These are phyloP conservation scores for Yponomeuta malinellus DNA, from an alignment of 2,888 invertebrate species.

Conservation along the genomic window DNA sequence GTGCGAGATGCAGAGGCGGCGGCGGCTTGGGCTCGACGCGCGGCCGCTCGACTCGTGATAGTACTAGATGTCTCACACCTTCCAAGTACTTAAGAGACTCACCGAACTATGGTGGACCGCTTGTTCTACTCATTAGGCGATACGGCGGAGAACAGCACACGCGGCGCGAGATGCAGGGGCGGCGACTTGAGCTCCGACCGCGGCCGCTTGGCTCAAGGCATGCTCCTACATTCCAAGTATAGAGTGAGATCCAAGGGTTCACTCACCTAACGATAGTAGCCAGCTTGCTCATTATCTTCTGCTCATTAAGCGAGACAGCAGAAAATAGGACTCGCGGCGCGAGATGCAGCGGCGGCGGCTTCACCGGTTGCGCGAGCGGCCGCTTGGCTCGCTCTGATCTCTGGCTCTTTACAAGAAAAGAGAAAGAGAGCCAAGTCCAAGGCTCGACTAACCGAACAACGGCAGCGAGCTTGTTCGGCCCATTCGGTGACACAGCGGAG, in stretches of 20 bases:
- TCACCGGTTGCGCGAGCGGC: too few relatives aligned
- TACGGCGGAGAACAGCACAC: conserved; percentile 77
- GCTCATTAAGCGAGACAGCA: conserved; percentile 46
- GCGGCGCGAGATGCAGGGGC: conserved; percentile 51
- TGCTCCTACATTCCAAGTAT: too few relatives aligned
- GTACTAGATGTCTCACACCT: too few relatives aligned
- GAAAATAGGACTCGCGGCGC: conserved; percentile 77
- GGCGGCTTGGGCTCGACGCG: background rate
- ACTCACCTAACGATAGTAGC: too few relatives aligned
- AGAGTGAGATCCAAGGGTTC: too few relatives aligned
- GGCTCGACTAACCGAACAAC: conserved; percentile 30
- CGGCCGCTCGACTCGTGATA: too few relatives aligned
- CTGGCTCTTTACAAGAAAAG: too few relatives aligned
- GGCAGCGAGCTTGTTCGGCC: conserved; percentile 50
- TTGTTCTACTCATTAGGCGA: conserved; percentile 41
- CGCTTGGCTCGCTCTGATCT: too few relatives aligned
- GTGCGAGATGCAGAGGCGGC: conserved; percentile 21
- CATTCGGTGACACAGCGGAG: conserved; percentile 59
- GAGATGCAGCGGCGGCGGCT: conserved; percentile 33
- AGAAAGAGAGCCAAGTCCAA: too few relatives aligned
- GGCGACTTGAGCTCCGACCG: conserved; percentile 50
- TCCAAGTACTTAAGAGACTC: background rate
- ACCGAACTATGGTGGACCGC: conserved; percentile 52
- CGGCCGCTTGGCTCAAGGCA: conserved; percentile 68
- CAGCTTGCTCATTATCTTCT: conserved; percentile 31